Evolutionary conservation across 2,888 invertebrate species (phyloP).

Genomic region (Ormyrus rosae): DNA sequence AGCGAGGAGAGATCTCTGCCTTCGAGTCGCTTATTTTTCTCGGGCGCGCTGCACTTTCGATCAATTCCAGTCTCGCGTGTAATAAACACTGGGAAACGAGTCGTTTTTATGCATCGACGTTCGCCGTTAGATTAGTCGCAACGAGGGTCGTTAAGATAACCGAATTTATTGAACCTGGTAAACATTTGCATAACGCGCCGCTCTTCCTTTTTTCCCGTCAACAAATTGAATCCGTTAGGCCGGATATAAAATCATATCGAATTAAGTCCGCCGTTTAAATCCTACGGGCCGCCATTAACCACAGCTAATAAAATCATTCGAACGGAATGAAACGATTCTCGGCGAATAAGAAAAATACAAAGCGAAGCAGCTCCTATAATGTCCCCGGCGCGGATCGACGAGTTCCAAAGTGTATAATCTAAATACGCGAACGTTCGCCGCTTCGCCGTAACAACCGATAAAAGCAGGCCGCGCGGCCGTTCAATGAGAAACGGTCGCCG

Average conservation of each 20-base stretch:
- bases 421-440: conserved; percentile 17
- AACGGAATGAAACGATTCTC: conserved; percentile 12
- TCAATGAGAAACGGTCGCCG: conserved; percentile 13
- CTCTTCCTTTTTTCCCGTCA: too few species aligned
- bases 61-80: too few species aligned
- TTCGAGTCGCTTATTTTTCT: too few species aligned
- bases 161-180: too few species aligned
- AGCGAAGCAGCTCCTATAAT: background rate
- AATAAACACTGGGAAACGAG: too few species aligned
- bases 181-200: too few species aligned
- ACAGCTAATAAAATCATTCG: conserved; percentile 24
- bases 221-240: too few species aligned
- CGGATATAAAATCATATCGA: background rate
- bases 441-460: conserved; percentile 3
- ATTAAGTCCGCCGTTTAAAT: conserved; percentile 6
- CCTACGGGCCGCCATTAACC: conserved; percentile 1
- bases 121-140: too few species aligned
- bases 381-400: background rate
- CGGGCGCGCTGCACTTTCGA: too few species aligned
- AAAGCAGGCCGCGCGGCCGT: background rate
- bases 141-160: too few species aligned
- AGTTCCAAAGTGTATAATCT: conserved; percentile 14
- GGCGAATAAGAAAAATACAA: background rate
- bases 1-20: too few species aligned
- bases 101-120: too few species aligned